These are phyloP conservation scores for Aleiodes testaceus DNA, from an alignment of 2,888 invertebrate species.

Conservation along the genomic window DNA sequence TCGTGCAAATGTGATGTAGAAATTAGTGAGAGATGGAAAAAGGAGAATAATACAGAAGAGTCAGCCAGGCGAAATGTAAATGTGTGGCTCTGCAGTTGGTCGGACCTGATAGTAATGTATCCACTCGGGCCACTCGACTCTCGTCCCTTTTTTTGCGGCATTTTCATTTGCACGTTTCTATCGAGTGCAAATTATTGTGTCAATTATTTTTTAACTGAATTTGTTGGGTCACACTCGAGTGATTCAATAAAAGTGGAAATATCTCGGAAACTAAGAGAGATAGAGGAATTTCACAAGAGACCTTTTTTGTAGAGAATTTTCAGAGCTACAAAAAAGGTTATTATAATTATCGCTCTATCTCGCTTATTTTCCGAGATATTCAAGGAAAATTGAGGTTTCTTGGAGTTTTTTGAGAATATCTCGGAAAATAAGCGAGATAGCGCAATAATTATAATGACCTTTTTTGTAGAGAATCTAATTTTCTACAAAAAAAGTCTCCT, in stretches of 20 bases:
- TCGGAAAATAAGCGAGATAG: too few relatives aligned
- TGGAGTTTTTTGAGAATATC: too few relatives aligned
- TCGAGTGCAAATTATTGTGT: constrained; percentile 22
- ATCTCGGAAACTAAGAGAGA: neutral
- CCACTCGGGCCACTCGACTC: constrained; percentile 53
- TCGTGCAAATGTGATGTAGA: constrained; percentile 27
- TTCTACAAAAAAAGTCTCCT: too few relatives aligned
- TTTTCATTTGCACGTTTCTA: constrained; percentile 32
- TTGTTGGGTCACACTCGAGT: neutral
- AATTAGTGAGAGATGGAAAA: constrained; percentile 20
- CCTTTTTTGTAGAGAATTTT: too few relatives aligned
- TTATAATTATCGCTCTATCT: too few relatives aligned
- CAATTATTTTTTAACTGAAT: constrained; percentile 20
- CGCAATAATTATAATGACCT: too few relatives aligned
- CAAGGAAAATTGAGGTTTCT: too few relatives aligned
- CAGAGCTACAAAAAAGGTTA: too few relatives aligned
- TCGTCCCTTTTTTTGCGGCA: constrained; percentile 15
- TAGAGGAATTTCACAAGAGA: too few relatives aligned
- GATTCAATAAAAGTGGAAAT: neutral
- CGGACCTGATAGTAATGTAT: constrained; percentile 63
- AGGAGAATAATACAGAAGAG: constrained; percentile 39
- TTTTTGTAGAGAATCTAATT: too few relatives aligned
- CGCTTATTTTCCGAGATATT: too few relatives aligned
- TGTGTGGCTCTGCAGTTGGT: constrained; percentile 63
- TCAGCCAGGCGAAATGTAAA: constrained; percentile 58